Percentiles rank a stretch among this genome's conserved stretches.
phyloP scores from a whole-genome alignment of 2,113 vertebrate genomes.

The Hirundichthys speculiger region DNA sequence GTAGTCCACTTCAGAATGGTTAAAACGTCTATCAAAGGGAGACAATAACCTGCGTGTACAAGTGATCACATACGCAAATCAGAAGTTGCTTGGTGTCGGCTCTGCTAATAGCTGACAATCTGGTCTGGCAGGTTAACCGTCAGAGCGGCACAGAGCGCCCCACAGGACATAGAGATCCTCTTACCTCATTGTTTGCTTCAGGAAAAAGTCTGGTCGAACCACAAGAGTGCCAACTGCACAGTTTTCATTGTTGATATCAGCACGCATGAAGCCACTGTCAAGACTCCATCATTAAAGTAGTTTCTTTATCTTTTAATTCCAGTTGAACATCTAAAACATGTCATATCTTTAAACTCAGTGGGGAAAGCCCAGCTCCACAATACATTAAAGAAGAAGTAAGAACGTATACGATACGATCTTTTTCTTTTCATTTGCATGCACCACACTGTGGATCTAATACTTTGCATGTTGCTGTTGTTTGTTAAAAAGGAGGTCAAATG shows the following conservation, averaged over 20 bases:
- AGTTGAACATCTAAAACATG: too few relatives aligned
- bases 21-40: background rate
- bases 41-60: background rate
- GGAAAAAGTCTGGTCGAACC: conserved; percentile 18
- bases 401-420: background rate
- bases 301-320: too few relatives aligned
- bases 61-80: background rate
- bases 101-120: conserved; percentile 55
- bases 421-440: conserved; percentile 21
- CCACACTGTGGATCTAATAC: background rate
- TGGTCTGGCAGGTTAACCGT: conserved; percentile 68
- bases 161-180: conserved; percentile 47
- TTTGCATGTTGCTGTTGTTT: conserved; percentile 21
- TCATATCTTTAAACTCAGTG: too few relatives aligned
- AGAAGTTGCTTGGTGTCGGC: conserved; percentile 1
- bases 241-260: background rate
- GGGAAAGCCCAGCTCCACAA: too few relatives aligned
- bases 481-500: conserved; percentile 2
- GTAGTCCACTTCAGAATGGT: too few relatives aligned
- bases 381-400: too few relatives aligned
- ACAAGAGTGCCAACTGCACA: background rate
- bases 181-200: conserved; percentile 50
- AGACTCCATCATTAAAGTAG: too few relatives aligned
- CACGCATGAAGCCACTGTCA: background rate
- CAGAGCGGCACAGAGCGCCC: conserved; percentile 39